Conservation (phyloP, 2,797 vertebrate species). For the Phoeniculus purpureus region DNA sequence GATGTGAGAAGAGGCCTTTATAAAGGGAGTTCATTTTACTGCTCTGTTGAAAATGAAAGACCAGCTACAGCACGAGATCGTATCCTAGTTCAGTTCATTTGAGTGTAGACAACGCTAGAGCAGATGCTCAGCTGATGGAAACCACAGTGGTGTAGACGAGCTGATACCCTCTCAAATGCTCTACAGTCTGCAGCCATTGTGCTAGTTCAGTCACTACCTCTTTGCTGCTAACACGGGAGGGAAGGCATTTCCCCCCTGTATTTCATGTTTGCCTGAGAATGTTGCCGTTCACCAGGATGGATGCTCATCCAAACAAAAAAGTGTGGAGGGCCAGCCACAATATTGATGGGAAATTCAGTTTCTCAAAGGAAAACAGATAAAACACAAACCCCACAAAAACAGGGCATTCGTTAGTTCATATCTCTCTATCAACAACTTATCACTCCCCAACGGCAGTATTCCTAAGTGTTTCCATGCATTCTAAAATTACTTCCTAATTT, state of each 20-base stretch:
- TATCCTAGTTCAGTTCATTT: not conserved
- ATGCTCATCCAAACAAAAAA: not conserved
- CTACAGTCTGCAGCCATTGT: not conserved
- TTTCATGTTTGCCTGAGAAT: not conserved
- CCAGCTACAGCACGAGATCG: not conserved
- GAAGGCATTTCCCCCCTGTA: not conserved
- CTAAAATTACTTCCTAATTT: constrained; percentile 4
- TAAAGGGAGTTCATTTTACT: not conserved
- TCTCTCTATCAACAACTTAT: not conserved
- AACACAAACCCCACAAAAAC: not conserved
- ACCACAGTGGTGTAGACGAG: not conserved
- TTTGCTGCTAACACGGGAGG: not conserved
- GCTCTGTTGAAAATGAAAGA: not conserved
- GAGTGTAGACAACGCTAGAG: not conserved
- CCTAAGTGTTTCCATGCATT: not conserved
- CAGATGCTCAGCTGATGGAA: not conserved
- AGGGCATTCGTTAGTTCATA: not conserved
- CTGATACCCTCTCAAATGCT: not conserved
- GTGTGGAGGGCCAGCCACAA: not conserved
- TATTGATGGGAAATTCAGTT: not conserved
- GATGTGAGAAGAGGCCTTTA: not conserved
- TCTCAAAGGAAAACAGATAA: not conserved
- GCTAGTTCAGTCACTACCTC: not conserved
- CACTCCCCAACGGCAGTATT: not conserved
- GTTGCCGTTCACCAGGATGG: not conserved